A percentile compares a stretch with the other conserved stretches of the same genome.
phyloP scores from a whole-genome alignment of 2,888 invertebrate species.

The Macrophya alboannulata region DNA sequence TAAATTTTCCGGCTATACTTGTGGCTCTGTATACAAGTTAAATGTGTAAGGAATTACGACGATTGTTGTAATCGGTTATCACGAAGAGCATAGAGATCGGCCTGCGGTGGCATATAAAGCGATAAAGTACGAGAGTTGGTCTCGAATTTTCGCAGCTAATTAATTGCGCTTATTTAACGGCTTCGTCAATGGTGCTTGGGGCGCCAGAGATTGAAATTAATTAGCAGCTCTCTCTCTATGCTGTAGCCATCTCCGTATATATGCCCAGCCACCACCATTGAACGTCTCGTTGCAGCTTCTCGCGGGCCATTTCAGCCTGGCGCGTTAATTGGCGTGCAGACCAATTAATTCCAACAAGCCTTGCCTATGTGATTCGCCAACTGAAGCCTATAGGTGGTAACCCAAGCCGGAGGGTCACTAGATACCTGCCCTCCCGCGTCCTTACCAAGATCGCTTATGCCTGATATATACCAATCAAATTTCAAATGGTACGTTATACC shows the following conservation, averaged over 20 bases:
- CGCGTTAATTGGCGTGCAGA: constrained; percentile 78
- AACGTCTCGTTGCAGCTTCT: constrained; percentile 70
- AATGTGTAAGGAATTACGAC: background rate
- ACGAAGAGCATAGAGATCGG: background rate
- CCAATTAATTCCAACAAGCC: constrained; percentile 79
- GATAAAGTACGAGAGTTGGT: background rate
- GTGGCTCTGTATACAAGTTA: no score
- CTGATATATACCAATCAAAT: constrained; percentile 18
- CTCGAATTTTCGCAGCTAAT: constrained; percentile 52
- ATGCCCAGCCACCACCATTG: constrained; percentile 48
- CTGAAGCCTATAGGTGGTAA: constrained; percentile 16
- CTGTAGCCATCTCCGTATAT: constrained; percentile 25
- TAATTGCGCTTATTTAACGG: constrained; percentile 40
- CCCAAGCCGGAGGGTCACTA: constrained; percentile 24
- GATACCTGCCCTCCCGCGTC: background rate
- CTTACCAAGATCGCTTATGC: background rate
- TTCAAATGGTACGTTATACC: background rate
- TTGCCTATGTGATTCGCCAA: constrained; percentile 73
- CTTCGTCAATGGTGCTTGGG: constrained; percentile 37
- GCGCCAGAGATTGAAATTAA: constrained; percentile 55
- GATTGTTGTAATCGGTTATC: background rate
- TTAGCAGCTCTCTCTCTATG: constrained; percentile 33
- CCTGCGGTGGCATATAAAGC: constrained; percentile 12
- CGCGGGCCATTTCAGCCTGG: constrained; percentile 72
- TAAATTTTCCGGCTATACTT: background rate